phyloP scores from a whole-genome alignment of 2,113 vertebrate species.

The Cyprinodon variegatus region DNA sequence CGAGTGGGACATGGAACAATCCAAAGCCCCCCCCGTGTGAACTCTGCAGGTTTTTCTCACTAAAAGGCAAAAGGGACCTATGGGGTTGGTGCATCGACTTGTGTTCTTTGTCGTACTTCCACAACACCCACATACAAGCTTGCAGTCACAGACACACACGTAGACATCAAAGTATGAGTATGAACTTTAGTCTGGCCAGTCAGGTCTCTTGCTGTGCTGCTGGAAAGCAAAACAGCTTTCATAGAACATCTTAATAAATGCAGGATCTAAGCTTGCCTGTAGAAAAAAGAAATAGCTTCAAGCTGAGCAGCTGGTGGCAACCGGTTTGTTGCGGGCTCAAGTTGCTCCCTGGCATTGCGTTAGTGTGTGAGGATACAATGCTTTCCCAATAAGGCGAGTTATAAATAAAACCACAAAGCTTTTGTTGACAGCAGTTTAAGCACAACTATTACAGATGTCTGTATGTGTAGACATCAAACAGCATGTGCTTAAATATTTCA shows the following conservation, averaged over 20 bases:
- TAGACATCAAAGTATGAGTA: conserved; percentile 52
- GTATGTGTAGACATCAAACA: neutral
- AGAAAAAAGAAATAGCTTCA: conserved; percentile 38
- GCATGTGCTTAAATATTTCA: conserved; percentile 2
- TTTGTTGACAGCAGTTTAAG: conserved; percentile 56
- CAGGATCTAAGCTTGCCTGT: conserved; percentile 54
- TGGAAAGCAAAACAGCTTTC: conserved; percentile 49
- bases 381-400: conserved; percentile 55
- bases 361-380: conserved; percentile 57
- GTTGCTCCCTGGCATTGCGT: conserved; percentile 59
- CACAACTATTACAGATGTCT: conserved; percentile 29
- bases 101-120: conserved; percentile 41
- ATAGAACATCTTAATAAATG: conserved; percentile 53
- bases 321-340: conserved; percentile 47
- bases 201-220: conserved; percentile 28
- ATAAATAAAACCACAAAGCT: conserved; percentile 65
- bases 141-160: neutral
- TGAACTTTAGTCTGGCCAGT: conserved; percentile 36
- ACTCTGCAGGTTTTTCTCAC: conserved; percentile 1
- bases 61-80: conserved; percentile 2
- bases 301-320: conserved; percentile 42
- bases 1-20: conserved; percentile 4
- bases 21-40: conserved; percentile 8
- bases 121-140: conserved; percentile 32
- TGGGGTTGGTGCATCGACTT: conserved; percentile 40